Evolutionary conservation across 1,140 invertebrate species (phyloP).

Genomic region (Drosophila kikkawai): DNA sequence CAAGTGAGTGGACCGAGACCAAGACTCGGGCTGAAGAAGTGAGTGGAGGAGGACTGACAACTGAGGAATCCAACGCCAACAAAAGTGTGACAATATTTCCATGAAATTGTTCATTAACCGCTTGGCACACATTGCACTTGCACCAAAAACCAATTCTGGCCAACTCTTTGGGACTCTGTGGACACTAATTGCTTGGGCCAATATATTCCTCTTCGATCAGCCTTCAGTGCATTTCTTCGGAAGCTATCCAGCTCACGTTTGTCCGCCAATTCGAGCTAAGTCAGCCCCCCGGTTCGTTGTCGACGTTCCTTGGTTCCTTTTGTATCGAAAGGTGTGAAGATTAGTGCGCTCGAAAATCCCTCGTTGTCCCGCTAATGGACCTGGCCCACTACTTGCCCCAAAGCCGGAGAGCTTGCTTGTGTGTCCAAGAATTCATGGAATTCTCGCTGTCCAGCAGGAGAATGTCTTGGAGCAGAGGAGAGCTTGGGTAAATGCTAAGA

Average conservation of each 20-base stretch:
- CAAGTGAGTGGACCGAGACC: slow-evolving; percentile 62
- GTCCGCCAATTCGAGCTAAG: slow-evolving; percentile 75
- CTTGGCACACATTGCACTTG: slow-evolving; percentile 81
- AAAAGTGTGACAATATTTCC: slow-evolving; percentile 84
- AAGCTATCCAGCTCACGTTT: slow-evolving; percentile 71
- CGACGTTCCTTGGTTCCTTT: slow-evolving; percentile 29
- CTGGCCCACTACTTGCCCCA: slow-evolving; percentile 29
- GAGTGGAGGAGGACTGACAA: slow-evolving; percentile 2
- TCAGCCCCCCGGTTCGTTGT: slow-evolving; percentile 4
- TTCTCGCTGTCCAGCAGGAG: slow-evolving; percentile 25
- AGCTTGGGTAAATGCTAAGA: slow-evolving; percentile 37
- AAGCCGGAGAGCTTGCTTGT: slow-evolving; percentile 39
- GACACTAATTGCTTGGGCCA: slow-evolving; percentile 71
- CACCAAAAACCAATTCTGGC: slow-evolving; percentile 52
- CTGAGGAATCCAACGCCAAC: slow-evolving; percentile 80
- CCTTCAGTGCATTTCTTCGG: slow-evolving; percentile 70
- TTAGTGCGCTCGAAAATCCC: slow-evolving; percentile 70
- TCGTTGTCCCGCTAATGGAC: slow-evolving; percentile 49
- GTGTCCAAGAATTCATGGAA: slow-evolving; percentile 68
- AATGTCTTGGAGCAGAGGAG: slow-evolving; percentile 11
- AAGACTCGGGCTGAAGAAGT: neutral
- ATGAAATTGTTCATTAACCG: slow-evolving; percentile 83
- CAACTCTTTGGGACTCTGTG: slow-evolving; percentile 43
- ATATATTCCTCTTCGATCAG: slow-evolving; percentile 54
- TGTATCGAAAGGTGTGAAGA: slow-evolving; percentile 73